Evolutionary conservation across 2,888 invertebrate genomes (phyloP).

Genomic region (Caenorhabditis panamensis): DNA sequence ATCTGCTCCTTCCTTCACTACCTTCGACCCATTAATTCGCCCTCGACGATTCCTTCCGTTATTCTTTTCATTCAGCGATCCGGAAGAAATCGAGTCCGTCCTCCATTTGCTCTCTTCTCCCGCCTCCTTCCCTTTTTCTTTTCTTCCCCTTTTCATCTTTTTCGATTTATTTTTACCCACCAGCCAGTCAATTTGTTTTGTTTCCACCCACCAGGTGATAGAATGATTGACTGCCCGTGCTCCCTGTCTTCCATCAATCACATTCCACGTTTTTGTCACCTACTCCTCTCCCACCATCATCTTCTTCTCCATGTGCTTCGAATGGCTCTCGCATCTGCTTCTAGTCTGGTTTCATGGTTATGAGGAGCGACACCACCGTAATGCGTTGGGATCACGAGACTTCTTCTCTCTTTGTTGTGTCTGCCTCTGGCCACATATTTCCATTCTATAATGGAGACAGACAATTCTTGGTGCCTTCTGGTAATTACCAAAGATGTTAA

Average conservation of each 20-base stretch:
- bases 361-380: conserved; percentile 41
- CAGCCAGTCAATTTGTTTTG: conserved; percentile 15
- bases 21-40: conserved; percentile 72
- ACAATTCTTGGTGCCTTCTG: conserved; percentile 15
- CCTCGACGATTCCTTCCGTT: conserved; percentile 2
- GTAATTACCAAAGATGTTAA: conserved; percentile 28
- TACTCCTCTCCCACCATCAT: conserved; percentile 11
- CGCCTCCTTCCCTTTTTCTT: conserved; percentile 2
- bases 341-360: conserved; percentile 42
- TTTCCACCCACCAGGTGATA: conserved; percentile 51
- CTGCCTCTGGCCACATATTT: not conserved
- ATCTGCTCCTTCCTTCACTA: conserved; percentile 74
- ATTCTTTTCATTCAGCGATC: conserved; percentile 49
- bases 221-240: conserved; percentile 39
- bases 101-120: conserved; percentile 30
- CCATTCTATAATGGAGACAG: conserved; percentile 4
- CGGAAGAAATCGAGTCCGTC: conserved; percentile 36
- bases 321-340: conserved; percentile 38
- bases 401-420: not conserved
- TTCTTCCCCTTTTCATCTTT: conserved; percentile 4
- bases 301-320: conserved; percentile 6
- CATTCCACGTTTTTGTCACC: conserved; percentile 36
- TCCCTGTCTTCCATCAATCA: conserved; percentile 26
- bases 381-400: conserved; percentile 12
- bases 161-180: conserved; percentile 10